Evolutionary conservation across 2,797 vertebrate genomes (phyloP).

Genomic region (Ptychadena robeensis): DNA sequence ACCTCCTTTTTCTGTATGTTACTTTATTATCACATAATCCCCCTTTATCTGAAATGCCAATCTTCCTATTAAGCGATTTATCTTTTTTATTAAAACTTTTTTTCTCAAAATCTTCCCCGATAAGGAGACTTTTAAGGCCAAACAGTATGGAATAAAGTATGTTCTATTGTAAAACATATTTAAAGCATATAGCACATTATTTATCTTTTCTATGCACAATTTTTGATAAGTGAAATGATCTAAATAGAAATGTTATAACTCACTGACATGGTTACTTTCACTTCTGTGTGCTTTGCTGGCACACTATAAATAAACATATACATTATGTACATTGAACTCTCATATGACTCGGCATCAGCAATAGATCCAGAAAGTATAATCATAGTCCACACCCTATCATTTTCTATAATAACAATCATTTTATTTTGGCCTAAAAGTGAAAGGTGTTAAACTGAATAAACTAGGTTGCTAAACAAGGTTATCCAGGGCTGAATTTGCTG

Average conservation of each 20-base stretch:
- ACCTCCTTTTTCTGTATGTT: no score
- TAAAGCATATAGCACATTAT: no score
- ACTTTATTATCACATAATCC: no score
- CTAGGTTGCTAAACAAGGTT: slow-evolving; percentile 28
- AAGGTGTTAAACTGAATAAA: slow-evolving; percentile 48
- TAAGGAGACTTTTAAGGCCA: no score
- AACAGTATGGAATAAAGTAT: no score
- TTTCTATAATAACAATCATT: slow-evolving; percentile 53
- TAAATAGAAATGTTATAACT: background rate
- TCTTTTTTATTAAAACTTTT: no score
- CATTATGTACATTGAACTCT: slow-evolving; percentile 49
- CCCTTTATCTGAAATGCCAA: no score
- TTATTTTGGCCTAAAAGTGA: slow-evolving; percentile 27
- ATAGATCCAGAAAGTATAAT: slow-evolving; percentile 27
- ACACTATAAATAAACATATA: slow-evolving; percentile 43
- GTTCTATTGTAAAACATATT: no score
- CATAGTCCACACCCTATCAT: slow-evolving; percentile 47
- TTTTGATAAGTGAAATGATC: background rate
- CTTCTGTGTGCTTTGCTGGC: slow-evolving; percentile 18
- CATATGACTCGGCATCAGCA: slow-evolving; percentile 29
- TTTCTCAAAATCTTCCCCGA: no score
- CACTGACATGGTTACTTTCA: background rate
- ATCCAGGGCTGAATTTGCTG: background rate
- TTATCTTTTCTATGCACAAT: background rate
- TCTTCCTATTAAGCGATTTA: no score